Conservation (phyloP, 1,140 invertebrate genomes). For the Tetragnatha versicolor region DNA sequence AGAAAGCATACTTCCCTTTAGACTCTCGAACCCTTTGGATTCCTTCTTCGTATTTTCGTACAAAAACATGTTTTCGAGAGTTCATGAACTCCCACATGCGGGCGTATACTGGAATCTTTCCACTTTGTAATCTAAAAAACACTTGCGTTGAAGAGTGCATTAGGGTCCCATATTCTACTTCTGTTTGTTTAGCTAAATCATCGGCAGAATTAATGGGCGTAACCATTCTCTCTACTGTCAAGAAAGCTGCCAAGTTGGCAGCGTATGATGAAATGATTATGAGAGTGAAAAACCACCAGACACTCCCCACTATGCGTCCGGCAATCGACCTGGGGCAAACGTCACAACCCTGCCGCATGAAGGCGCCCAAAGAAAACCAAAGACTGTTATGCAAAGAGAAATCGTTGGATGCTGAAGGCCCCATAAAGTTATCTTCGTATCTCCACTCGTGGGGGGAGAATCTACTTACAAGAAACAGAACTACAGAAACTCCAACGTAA, state of each 20-base stretch:
- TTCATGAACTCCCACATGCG: constrained; percentile 98
- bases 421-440: constrained; percentile 61
- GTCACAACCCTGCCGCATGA: constrained; percentile 97
- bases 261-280: constrained; percentile 98
- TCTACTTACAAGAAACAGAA: constrained; percentile 90
- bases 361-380: constrained; percentile 95
- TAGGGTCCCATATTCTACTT: constrained; percentile 93
- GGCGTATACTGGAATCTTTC: constrained; percentile 86
- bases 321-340: constrained; percentile 94
- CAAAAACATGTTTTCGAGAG: constrained; percentile 81
- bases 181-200: constrained; percentile 90
- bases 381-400: constrained; percentile 87
- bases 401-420: constrained; percentile 77
- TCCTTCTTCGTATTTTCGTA: constrained; percentile 82
- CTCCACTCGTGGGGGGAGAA: constrained; percentile 97
- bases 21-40: constrained; percentile 80
- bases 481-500: constrained; percentile 95
- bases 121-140: constrained; percentile 92
- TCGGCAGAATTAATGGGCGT: constrained; percentile 93
- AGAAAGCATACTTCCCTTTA: constrained; percentile 88
- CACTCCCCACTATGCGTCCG: constrained; percentile 92
- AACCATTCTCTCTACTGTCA: constrained; percentile 92
- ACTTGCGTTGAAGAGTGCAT: constrained; percentile 86
- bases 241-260: constrained; percentile 95
- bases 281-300: constrained; percentile 99